Evolutionary conservation across 2,888 invertebrate species (phyloP), one percentile per base, ranked within the genome.

Genomic region (Nomada ruficornis): DNA sequence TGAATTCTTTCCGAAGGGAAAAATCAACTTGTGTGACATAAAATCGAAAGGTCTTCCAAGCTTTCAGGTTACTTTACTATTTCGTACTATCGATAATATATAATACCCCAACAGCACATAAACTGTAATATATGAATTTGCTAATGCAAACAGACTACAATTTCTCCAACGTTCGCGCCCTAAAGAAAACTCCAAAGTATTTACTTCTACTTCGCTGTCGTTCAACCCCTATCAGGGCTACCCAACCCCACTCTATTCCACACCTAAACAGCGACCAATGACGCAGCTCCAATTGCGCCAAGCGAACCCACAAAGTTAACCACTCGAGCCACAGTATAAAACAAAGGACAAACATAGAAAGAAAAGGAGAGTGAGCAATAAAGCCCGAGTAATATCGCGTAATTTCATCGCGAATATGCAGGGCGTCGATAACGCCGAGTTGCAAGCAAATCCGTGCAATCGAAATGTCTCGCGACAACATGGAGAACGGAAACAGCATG

Each of bases 331-430:
- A 36, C 0, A 9, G 9, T 7, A 18, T 5, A 18, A 60, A 9
- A 36, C 60, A 10, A n/a, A 5, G 54, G n/a, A 20, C n/a, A 36
- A 7, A 9, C 4, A 26, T 36, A 47, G 47, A 47, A 23, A 23
- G 23, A 13, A 20, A 69, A 44, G 42, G 55, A 52, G 20, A 67
- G 29, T 15, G 59, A 15, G 20, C 29, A 29, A 50, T 10, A n/a
- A n/a, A 57, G 44, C 1, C 3, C 23, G 44, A 18, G 75, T 80
- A 84, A 82, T 89, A 89, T 90, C 90, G 82, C 65, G 82, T 85
- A 89, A 91, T 90, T 91, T 91, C 86, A 90, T 90, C 90, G 42
- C 18, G 85, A 77, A 57, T 29, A 83, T 64, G 79, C 76, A 80
- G 77, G 70, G 74, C 73, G 70, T 65, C 63, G 82, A 82, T 81